Evolutionary conservation across 1,140 invertebrate species (phyloP), one percentile per base, ranked within the genome.

Genomic region (Drosophila paulistorum): DNA sequence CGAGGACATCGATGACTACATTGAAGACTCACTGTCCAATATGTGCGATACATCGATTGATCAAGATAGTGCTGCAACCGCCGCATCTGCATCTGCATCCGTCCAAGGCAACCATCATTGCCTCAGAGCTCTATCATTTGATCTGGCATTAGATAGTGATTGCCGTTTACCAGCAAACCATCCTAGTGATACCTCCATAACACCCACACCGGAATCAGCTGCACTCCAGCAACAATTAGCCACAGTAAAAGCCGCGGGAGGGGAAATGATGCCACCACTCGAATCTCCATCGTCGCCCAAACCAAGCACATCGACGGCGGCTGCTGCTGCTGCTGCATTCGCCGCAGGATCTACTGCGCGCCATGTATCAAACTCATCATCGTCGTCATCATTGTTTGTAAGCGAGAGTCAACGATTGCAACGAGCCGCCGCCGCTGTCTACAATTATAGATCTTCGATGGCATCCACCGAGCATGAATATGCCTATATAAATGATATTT

Each of bases 1-100:
- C 26, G 91, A 92, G 68, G 84, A 91, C 26, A 92, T 84, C 35
- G 91, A 91, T 11, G 90, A 91, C 54, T 90, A 91, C 66, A 91
- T 90, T 45, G 90, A 92, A 23, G 90, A 91, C 26, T 90, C 90
- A 20, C 61, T 87, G 0, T 79, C 84, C 37, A 84, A 89, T 10
- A 87, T 90, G 65, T 85, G 84, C 39, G 90, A 91, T 65, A 72
- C 81, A 20, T 33, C 65, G n/a, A 75, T 85, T 30, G 79, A 82
- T 1, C 73, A 77, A 39, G 85, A 87, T 45, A 35, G 14, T 39
- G 37, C 62, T 59, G 23, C 17, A 23, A 37, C 23, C 60, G 20
- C 37, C 37, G 60, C n/a, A 7, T 37, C 42, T 42, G 68, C 30
- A 54, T 80, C 42, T 42, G 68, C 30, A 54, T 80, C 71, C 55